Base-by-base conservation (phyloP, 64 coral and sea anemone species). In the Pocillopora damicornis region DNA sequence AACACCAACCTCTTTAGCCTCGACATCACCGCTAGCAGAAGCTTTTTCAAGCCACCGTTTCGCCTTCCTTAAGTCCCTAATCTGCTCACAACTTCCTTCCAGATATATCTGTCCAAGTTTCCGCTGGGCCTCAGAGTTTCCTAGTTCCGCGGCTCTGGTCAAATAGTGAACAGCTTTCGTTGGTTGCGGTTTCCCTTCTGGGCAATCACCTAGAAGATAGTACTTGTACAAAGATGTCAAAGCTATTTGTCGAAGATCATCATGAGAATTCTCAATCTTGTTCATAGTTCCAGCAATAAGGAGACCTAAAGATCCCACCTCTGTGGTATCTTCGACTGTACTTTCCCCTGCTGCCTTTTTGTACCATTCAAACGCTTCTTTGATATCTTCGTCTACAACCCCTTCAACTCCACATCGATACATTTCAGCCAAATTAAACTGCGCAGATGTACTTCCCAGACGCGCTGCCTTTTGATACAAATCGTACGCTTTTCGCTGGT, bases 151-250 rank as follows among this genome's bases (percentile, higher is more conserved):
- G 36, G 94, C 91, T 58, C 75, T 93, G 18, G 87, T 91, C 3
- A 97, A 86, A 82, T 97, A 97, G 37, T 93, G 88, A 1, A 97
- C 34, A 34, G 94, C 94, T 88, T 97, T 97, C 2, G 74, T 80
- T 35, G 84, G 84, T 20, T 93, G 91, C 34, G 94, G 94, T 64
- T 76, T 75, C 15, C 91, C 91, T 35, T 97, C 94, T 75, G 94
- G 94, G n/a, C 94, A 97, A 42, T 97, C 83, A 11, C 94, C 94
- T 15, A 1, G 6, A 23, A 77, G 63, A 35, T 97, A 97, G 63
- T 85, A 82, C 65, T 92, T 65, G 68, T 84, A 64, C 20, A 97
- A 88, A 1, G 1, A 30, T 42, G 22, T 37, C 1, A 97, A 45
- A 4, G 91, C 91, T 23, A 18, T 59, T 8, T 74, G 8, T 58